These are phyloP conservation scores for Eunapius fragilis DNA, from an alignment of 37 sponge, comb jelly and placozoan genomes.

Conservation along the genomic window DNA sequence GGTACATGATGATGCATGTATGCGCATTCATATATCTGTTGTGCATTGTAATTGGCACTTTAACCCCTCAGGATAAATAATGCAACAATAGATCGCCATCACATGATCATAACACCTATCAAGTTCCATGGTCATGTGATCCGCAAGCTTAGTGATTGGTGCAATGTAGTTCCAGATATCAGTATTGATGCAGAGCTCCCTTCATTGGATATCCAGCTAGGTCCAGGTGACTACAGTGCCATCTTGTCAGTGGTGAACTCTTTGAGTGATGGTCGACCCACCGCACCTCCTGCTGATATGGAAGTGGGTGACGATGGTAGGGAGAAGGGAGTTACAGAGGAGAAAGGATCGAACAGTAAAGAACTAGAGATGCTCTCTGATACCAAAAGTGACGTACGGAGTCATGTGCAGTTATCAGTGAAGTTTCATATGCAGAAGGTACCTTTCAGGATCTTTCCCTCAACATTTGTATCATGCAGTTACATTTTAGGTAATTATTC, in stretches of 20 bases:
- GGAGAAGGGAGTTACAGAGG: no score
- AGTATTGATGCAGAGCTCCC: slow-evolving; percentile 24
- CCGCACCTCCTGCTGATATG: neutral
- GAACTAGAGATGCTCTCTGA: neutral
- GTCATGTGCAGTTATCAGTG: neutral
- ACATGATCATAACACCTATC: slow-evolving; percentile 50
- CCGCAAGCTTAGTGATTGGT: slow-evolving; percentile 44
- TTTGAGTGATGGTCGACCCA: neutral
- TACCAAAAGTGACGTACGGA: neutral
- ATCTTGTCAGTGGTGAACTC: neutral
- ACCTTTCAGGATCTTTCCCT: no score
- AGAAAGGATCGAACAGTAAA: neutral
- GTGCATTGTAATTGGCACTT: no score
- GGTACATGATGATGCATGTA: no score
- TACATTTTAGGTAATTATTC: slow-evolving; percentile 31
- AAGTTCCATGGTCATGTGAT: slow-evolving; percentile 36
- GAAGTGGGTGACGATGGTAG: neutral
- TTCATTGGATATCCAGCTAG: slow-evolving; percentile 15
- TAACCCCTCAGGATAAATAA: no score
- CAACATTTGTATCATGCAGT: no score
- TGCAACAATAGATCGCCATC: no score
- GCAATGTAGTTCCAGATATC: slow-evolving; percentile 31
- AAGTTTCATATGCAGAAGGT: neutral
- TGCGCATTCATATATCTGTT: no score
- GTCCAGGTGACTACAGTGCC: slow-evolving; percentile 3